phyloP scores from a whole-genome alignment of 2,888 invertebrate species.

The Dione vanillae region DNA sequence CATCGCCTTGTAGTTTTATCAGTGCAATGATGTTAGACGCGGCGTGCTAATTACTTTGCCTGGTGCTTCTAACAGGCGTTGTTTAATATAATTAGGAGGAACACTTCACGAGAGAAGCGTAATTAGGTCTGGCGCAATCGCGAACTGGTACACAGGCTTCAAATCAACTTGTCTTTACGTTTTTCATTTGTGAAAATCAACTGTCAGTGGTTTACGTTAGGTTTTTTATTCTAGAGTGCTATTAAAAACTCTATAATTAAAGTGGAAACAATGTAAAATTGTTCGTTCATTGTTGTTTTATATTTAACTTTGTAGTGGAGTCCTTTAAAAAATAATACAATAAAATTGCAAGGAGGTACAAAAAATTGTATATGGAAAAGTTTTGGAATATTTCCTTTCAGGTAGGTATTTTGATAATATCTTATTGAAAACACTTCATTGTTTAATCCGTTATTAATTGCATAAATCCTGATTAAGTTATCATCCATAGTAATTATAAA shows the following conservation, averaged over 20 bases:
- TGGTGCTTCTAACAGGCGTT: slow-evolving; percentile 43
- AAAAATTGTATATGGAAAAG: background rate
- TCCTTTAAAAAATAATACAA: background rate
- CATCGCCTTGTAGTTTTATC: slow-evolving; percentile 15
- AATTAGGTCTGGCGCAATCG: slow-evolving; percentile 32
- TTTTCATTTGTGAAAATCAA: slow-evolving; percentile 5
- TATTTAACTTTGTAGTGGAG: background rate
- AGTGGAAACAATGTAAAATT: background rate
- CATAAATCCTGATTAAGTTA: no score
- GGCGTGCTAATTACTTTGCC: slow-evolving; percentile 46
- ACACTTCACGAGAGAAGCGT: slow-evolving; percentile 37
- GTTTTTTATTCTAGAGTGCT: background rate
- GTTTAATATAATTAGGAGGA: slow-evolving; percentile 44
- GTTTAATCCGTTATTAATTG: no score
- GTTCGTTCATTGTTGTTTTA: background rate
- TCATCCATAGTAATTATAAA: no score
- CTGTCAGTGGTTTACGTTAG: background rate
- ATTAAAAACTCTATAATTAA: background rate
- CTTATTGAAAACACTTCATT: no score
- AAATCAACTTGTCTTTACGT: slow-evolving; percentile 6
- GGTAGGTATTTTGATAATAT: background rate
- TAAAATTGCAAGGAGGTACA: background rate
- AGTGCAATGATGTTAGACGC: slow-evolving; percentile 20
- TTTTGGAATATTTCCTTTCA: background rate
- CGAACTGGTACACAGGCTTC: slow-evolving; percentile 5